Base-by-base conservation (phyloP, 1,140 invertebrate species). In the Mactra quadrangularis region DNA sequence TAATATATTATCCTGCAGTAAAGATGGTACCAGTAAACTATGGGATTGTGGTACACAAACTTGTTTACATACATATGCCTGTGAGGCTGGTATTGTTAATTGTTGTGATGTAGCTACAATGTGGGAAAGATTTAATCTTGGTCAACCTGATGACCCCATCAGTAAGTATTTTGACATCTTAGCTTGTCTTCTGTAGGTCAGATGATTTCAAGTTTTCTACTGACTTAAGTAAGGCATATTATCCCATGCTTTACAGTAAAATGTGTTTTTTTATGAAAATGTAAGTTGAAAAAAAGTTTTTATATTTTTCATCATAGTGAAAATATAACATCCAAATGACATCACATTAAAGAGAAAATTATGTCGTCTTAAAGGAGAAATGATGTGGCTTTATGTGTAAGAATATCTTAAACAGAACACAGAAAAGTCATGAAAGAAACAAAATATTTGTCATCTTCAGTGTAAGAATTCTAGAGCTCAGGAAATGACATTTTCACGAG, bases 1-100 rank as follows among this genome's bases (percentile, higher is more conserved):
- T 81, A 96, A 96, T 93, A 91, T 96, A 31, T 92, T 96, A 29
- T 96, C 96, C 52, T 95, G 95, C 47, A 95, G 95, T 87, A 95
- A 95, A 87, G 96, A 96, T 94, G 96, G 96, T 35, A 94, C 94
- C 68, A 95, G 94, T 19, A 95, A 94, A 87, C 90, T 96, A 27
- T 96, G 96, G 96, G 95, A 96, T 93, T 95, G 95, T 91, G 95
- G 95, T 47, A 90, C 95, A 91, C 93, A 94, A 41, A 90, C 89
- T 29, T 95, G 95, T 84, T 87, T 96, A 22, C 93, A 85, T 85
- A 95, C 93, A 68, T 93, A 94, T 59, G 92, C 89, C 64, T 93
- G 92, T 89, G 91, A 86, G 82, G 92, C 91, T 27, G 93, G 93
- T 17, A 86, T 88, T 41, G 93, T 95, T 15, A 95, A 94, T 85